phyloP scores from a whole-genome alignment of 92 coral and sea anemone genomes.

The Actinostola sp. region DNA sequence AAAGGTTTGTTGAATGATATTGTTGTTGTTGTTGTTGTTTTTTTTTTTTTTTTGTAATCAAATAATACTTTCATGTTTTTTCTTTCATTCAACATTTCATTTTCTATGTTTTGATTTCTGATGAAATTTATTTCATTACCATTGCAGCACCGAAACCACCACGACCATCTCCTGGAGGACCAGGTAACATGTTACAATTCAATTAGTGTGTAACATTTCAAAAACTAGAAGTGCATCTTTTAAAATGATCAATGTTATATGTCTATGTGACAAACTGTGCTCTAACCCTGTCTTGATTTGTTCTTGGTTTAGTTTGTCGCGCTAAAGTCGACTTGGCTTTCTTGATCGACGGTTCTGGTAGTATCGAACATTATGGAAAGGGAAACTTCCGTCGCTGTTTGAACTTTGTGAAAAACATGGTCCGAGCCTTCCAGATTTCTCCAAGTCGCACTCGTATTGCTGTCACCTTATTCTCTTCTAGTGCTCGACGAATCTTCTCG shows the following conservation, averaged over 20 bases:
- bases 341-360: constrained; percentile 76
- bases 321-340: constrained; percentile 59
- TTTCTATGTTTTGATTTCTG: too few species aligned
- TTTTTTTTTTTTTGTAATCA: not conserved
- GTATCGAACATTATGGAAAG: constrained; percentile 26
- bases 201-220: too few species aligned
- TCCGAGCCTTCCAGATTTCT: constrained; percentile 57
- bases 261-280: too few species aligned
- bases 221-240: too few species aligned
- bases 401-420: constrained; percentile 58
- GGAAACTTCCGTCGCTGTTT: constrained; percentile 73
- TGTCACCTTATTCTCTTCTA: constrained; percentile 54
- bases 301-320: constrained; percentile 34
- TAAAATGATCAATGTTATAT: not conserved
- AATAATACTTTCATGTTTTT: too few species aligned
- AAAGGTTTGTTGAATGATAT: constrained; percentile 6
- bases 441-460: constrained; percentile 51
- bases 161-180: not conserved
- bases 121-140: too few species aligned
- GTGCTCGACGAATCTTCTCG: constrained; percentile 54
- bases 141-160: too few species aligned
- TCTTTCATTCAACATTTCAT: too few species aligned
- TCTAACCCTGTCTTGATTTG: not conserved
- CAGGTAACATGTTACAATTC: not conserved
- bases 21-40: constrained; percentile 19